Evolutionary conservation across 2,888 invertebrate genomes (phyloP), one percentile per base, ranked within the genome.

Genomic region (Maniola hyperantus): DNA sequence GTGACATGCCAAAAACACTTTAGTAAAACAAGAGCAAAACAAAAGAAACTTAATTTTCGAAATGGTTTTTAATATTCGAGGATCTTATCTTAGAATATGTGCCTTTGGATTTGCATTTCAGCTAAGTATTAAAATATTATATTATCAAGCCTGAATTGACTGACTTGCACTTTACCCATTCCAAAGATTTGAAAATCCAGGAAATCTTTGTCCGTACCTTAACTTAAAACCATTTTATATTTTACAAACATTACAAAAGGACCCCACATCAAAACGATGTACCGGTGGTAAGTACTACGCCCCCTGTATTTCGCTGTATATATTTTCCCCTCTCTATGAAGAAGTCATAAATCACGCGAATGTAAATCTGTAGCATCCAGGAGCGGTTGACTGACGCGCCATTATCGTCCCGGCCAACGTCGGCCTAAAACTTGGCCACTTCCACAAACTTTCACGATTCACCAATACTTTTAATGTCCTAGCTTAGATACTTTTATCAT

Each of bases 301-400:
- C 79, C 80, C 77, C 79, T 79, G 74, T 83, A 82, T 84, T 85
- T 86, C 78, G 79, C 79, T 85, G 85, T 88, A 85, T 88, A 85
- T 77, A 87, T 87, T 87, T 85, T 85, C 84, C 88, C 87, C 88
- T 88, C 87, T 89, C 82, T 86, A 91, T 91, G 88, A 91, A 91
- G 89, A 87, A 89, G 88, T 87, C 90, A 90, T 92, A 91, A 91
- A 92, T 92, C 91, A 91, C 84, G 75, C 75, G 87, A 83, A 91
- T 91, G 91, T 91, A 92, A 91, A 91, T 92, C 91, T 91, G 90
- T 87, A 89, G 83, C 88, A 88, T 87, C 88, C 88, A 89, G 84
- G 81, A 82, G 80, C 83, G 87, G 87, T 83, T 91, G 92, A 92
- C 86, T 92, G 91, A 91, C 91, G 85, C 83, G 81, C 91, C 91